These are phyloP conservation scores for Asobara japonica DNA, from an alignment of 1,140 invertebrate species.

Conservation along the genomic window DNA sequence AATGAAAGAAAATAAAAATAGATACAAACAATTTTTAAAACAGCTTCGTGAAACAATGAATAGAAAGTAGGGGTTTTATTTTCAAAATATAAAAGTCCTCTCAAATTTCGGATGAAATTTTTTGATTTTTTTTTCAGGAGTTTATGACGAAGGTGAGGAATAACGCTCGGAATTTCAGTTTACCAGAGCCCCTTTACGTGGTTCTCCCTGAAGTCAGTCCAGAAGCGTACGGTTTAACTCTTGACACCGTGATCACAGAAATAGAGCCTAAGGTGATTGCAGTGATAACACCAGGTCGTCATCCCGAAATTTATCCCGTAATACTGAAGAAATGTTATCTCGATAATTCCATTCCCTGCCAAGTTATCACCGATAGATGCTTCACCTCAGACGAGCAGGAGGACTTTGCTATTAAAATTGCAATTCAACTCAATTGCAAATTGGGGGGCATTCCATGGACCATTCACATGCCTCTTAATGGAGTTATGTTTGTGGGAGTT, in stretches of 20 bases:
- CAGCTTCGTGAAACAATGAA: too few species aligned
- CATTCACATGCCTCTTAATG: slow-evolving; percentile 73
- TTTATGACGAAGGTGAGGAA: neutral
- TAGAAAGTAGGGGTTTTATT: too few species aligned
- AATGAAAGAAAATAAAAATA: too few species aligned
- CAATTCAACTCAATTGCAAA: slow-evolving; percentile 89
- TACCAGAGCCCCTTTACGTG: neutral
- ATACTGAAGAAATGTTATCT: slow-evolving; percentile 88
- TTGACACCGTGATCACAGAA: neutral
- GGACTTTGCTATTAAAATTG: slow-evolving; percentile 89
- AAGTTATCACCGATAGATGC: slow-evolving; percentile 75
- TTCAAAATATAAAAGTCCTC: too few species aligned
- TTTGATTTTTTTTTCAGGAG: too few species aligned
- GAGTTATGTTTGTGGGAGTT: slow-evolving; percentile 86
- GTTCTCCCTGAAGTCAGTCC: neutral
- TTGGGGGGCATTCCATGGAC: slow-evolving; percentile 88
- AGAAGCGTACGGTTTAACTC: neutral
- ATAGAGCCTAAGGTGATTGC: slow-evolving; percentile 62
- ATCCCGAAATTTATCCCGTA: slow-evolving; percentile 78
- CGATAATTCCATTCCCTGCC: slow-evolving; percentile 78
- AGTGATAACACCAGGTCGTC: slow-evolving; percentile 75
- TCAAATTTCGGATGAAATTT: too few species aligned
- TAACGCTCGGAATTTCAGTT: neutral
- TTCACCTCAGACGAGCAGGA: slow-evolving; percentile 69
- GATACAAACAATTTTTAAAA: neutral